A percentile compares a stretch with the other conserved stretches of the same genome.
These are phyloP conservation scores for Ochotona princeps DNA, from an alignment of 2,113 vertebrate species.

Conservation along the genomic window DNA sequence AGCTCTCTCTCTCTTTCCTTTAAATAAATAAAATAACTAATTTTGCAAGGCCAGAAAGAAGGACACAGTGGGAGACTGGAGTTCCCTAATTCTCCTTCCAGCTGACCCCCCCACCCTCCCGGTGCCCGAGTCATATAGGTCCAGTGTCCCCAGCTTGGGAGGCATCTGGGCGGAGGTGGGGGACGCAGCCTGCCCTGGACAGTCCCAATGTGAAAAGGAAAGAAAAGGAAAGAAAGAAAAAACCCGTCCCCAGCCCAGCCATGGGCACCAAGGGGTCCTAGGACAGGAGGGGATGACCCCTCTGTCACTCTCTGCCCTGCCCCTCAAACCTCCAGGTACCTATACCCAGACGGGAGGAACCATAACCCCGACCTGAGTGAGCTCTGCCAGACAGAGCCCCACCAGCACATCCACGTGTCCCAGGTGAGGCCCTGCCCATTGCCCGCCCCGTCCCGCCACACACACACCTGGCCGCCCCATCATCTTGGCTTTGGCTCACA, in stretches of 20 bases:
- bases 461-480: background rate
- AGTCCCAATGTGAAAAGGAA: background rate
- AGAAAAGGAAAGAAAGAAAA: background rate
- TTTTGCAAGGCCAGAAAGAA: background rate
- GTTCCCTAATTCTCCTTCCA: background rate
- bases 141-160: background rate
- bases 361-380: constrained; percentile 88
- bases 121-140: background rate
- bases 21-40: too few relatives aligned
- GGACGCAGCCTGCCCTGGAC: background rate
- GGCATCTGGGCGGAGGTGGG: background rate
- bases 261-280: too few relatives aligned
- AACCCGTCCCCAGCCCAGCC: background rate
- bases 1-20: too few relatives aligned
- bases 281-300: too few relatives aligned
- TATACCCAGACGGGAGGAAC: constrained; percentile 90
- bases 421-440: constrained; percentile 81
- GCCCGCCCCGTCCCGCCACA: rapidly evolving
- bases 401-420: constrained; percentile 85
- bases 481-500: background rate
- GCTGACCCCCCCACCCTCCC: background rate
- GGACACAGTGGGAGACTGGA: background rate
- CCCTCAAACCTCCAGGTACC: constrained; percentile 83
- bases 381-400: constrained; percentile 77
- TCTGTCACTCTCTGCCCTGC: background rate